Base-by-base conservation (phyloP, 2,797 vertebrate species). In the Notolabrus celidotus region DNA sequence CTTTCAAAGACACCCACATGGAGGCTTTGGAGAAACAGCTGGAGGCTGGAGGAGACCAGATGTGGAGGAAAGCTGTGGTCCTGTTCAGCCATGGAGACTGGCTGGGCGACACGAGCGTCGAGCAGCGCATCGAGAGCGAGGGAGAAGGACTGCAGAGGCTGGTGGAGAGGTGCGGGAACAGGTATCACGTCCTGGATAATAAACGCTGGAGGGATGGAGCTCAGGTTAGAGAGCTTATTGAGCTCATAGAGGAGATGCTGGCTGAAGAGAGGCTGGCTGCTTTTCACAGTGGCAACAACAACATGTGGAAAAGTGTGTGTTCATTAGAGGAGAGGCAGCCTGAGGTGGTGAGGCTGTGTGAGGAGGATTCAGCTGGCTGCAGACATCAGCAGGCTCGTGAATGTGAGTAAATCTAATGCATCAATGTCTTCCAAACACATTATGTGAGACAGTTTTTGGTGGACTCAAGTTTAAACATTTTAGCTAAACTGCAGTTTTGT, bases 71-170 rank as follows among this genome's bases (percentile, higher is more conserved):
- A 31, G 64, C 89, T 0, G 2, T 79, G 43, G 89, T 93, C 7
- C 70, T 94, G 50, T 94, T 94, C 77, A 93, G 89, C 71, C 16
- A 88, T 0, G 92, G 91, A 0, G 92, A 94, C 68, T 88, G 89
- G 86, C 72, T 94, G 53, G 89, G 88, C 0, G 75, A 84, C 82
- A 83, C 82, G 0, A 79, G 50, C 51, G 31, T 93, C 5, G 91
- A 94, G 79, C 85, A 54, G 46, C 89, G 47, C 51, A 78, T 93
- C 0, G 92, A 93, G 84, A 87, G 89, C 0, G 93, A 93, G 61
- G 92, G 92, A 0, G 43, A 61, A 5, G 25, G 79, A 0, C 86
- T 94, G 75, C 85, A 22, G 59, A 71, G 22, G 60, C 83, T 94
- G 3, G 77, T 94, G 0, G 78, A 89, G 45, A 82, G 49, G 71